Evolutionary conservation across 2,113 vertebrate species (phyloP).

Genomic region (Recurvirostra avosetta): DNA sequence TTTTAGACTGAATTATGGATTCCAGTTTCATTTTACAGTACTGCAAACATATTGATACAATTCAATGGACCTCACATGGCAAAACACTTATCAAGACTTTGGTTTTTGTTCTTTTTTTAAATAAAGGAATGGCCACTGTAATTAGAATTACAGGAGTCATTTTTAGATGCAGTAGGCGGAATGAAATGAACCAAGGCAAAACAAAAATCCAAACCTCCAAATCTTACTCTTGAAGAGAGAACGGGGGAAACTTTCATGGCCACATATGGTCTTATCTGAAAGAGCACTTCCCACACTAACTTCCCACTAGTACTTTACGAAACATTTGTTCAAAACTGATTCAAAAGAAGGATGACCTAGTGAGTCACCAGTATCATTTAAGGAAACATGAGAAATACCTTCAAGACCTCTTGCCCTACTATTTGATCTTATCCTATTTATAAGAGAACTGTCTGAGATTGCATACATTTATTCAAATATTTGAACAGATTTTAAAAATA

Average conservation of each 20-base stretch:
- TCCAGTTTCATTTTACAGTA: background rate
- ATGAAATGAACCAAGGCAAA: slow-evolving; percentile 35
- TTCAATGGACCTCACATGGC: background rate
- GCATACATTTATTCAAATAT: background rate
- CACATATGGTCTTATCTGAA: slow-evolving; percentile 52
- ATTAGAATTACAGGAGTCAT: background rate
- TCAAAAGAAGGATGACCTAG: slow-evolving; percentile 33
- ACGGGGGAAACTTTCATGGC: slow-evolving; percentile 18
- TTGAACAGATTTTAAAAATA: background rate
- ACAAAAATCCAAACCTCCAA: background rate
- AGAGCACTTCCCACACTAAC: slow-evolving; percentile 48
- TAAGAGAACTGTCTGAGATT: background rate
- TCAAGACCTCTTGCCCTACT: background rate
- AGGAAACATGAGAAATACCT: slow-evolving; percentile 1
- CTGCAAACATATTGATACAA: background rate
- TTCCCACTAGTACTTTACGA: slow-evolving; percentile 19
- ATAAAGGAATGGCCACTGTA: background rate
- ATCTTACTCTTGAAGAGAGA: slow-evolving; percentile 28
- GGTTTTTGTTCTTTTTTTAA: background rate
- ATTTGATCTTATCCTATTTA: background rate
- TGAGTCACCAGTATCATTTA: slow-evolving; percentile 28
- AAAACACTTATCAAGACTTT: background rate
- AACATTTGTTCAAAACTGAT: slow-evolving; percentile 26
- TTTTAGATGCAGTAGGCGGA: slow-evolving; percentile 23
- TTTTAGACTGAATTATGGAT: background rate